These are phyloP conservation scores for Whitmania pigra DNA, from an alignment of 1,140 invertebrate genomes.

Conservation along the genomic window DNA sequence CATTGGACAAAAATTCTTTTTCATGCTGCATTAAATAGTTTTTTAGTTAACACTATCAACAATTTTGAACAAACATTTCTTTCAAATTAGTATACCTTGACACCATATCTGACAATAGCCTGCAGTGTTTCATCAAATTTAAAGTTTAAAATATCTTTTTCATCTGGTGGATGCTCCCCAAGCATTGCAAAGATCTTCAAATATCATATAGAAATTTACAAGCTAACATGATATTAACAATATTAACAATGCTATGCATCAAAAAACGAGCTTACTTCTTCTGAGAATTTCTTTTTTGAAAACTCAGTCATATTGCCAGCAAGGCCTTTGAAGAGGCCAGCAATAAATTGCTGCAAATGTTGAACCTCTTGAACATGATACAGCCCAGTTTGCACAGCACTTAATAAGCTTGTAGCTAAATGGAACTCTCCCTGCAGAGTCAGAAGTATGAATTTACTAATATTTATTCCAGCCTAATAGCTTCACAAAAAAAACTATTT, in stretches of 20 bases:
- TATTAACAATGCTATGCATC: neutral
- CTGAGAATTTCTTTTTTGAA: conserved; percentile 48
- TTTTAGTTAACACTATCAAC: neutral
- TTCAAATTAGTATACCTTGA: neutral
- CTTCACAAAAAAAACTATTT: neutral
- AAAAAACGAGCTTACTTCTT: conserved; percentile 4
- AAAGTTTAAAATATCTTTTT: conserved; percentile 2
- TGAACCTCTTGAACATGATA: conserved; percentile 48
- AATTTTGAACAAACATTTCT: neutral
- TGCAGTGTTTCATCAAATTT: neutral
- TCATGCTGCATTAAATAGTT: too few species aligned
- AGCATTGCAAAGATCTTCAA: neutral
- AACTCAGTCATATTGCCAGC: conserved; percentile 50
- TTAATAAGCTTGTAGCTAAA: conserved; percentile 49
- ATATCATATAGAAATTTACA: neutral
- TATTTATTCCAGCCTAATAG: neutral
- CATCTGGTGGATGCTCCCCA: neutral
- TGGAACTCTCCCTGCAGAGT: conserved; percentile 48
- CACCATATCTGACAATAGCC: neutral
- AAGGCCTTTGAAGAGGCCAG: conserved; percentile 54
- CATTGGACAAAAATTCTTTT: too few species aligned
- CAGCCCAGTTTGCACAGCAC: conserved; percentile 52
- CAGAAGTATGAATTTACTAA: neutral
- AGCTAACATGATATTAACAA: neutral
- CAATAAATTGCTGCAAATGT: conserved; percentile 50